Evolutionary conservation across 2,797 vertebrate species (phyloP).

Genomic region (Xenentodon cancila): DNA sequence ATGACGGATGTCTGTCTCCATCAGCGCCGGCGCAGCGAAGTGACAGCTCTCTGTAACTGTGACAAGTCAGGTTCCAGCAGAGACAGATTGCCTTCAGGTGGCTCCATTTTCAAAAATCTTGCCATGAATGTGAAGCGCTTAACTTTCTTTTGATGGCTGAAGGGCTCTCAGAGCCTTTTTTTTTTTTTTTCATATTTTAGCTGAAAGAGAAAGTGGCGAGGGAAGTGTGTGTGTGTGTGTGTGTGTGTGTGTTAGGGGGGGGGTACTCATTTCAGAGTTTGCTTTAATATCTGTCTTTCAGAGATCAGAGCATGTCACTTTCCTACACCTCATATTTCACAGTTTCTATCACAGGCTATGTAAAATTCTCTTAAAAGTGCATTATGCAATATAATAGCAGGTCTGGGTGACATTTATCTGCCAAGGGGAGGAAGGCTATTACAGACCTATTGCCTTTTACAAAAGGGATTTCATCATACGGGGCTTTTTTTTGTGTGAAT

Average conservation of each 20-base stretch:
- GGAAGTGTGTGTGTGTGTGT: conserved; percentile 3
- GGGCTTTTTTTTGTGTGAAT: conserved; percentile 31
- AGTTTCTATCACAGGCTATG: conserved; percentile 73
- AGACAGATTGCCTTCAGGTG: conserved; percentile 81
- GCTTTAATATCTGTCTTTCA: conserved; percentile 79
- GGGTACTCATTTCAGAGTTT: conserved; percentile 73
- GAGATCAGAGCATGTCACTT: conserved; percentile 80
- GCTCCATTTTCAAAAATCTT: conserved; percentile 70
- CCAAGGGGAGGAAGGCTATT: conserved; percentile 59
- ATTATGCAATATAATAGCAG: conserved; percentile 79
- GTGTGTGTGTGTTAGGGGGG: conserved; percentile 16
- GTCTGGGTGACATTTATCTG: conserved; percentile 71
- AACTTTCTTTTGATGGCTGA: conserved; percentile 81
- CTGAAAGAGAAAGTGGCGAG: conserved; percentile 43
- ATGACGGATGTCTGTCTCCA: conserved; percentile 77
- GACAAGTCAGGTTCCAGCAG: conserved; percentile 70
- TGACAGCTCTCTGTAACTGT: conserved; percentile 77
- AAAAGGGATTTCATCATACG: conserved; percentile 73
- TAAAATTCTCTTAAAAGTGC: conserved; percentile 76
- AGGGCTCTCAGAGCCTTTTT: conserved; percentile 73
- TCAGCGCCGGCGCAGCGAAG: conserved; percentile 55
- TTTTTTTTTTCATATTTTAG: conserved; percentile 65
- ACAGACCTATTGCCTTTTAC: conserved; percentile 70
- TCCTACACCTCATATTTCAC: conserved; percentile 71
- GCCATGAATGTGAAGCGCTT: conserved; percentile 68